A percentile compares a stretch with the other conserved stretches of the same genome.
Evolutionary conservation across 1,140 invertebrate genomes (phyloP).

Genomic region (Pararge aegeria): DNA sequence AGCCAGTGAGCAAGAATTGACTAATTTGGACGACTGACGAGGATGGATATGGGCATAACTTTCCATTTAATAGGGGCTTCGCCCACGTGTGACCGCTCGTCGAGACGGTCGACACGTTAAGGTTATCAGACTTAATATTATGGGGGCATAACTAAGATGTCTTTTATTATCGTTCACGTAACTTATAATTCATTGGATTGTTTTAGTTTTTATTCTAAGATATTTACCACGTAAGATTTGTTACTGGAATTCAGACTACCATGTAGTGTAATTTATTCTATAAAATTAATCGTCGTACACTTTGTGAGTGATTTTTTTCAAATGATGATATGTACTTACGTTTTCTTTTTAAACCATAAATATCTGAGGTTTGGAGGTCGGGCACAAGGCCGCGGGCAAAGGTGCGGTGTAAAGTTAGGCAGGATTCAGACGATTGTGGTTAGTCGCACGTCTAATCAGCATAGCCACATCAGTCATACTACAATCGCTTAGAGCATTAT

Average conservation of each 20-base stretch:
- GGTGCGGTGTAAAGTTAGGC: background rate
- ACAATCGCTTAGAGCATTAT: too few species aligned
- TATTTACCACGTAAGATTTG: too few species aligned
- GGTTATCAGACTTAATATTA: background rate
- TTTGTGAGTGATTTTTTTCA: background rate
- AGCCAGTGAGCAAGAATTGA: background rate
- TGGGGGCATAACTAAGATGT: background rate
- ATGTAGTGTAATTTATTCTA: too few species aligned
- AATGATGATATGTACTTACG: background rate
- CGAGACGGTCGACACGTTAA: background rate
- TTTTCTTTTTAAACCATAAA: background rate
- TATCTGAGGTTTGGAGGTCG: background rate
- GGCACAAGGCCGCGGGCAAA: background rate
- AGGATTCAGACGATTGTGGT: background rate
- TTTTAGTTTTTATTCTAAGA: too few species aligned
- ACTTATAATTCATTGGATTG: background rate
- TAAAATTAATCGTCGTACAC: too few species aligned
- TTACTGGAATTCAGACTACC: too few species aligned
- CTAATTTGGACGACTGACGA: background rate
- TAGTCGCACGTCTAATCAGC: background rate
- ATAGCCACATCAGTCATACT: too few species aligned
- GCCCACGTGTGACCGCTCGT: background rate
- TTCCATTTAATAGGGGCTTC: background rate
- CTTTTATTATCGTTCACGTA: background rate
- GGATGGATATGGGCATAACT: slow-evolving; percentile 1